Evolutionary conservation across 2,888 invertebrate genomes (phyloP).

Genomic region (Chelonus formosanus): DNA sequence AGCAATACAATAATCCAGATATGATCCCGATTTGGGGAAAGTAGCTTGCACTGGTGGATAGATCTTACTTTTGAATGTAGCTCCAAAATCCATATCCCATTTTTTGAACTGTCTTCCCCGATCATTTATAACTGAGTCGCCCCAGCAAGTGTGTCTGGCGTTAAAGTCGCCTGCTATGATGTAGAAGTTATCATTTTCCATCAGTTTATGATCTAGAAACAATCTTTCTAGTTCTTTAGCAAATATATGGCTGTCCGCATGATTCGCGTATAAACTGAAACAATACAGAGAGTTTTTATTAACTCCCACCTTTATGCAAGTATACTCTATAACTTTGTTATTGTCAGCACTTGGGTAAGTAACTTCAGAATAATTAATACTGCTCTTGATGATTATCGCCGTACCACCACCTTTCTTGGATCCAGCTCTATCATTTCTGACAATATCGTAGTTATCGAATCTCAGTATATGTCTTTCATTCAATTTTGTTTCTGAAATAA

Average conservation of each 20-base stretch:
- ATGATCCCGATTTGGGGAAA: conserved; percentile 21
- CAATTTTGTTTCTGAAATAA: conserved; percentile 31
- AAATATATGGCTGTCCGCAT: conserved; percentile 16
- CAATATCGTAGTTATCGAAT: conserved; percentile 1
- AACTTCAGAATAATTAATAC: conserved; percentile 9
- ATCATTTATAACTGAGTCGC: conserved; percentile 20
- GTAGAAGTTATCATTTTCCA: conserved; percentile 5
- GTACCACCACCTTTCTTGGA: conserved; percentile 28
- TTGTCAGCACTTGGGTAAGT: neutral
- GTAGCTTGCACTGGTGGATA: conserved; percentile 13
- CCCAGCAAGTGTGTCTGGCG: conserved; percentile 21
- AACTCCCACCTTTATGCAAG: conserved; percentile 3
- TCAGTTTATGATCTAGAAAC: neutral
- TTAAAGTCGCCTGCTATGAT: conserved; percentile 31
- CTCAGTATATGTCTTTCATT: conserved; percentile 19
- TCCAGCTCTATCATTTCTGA: conserved; percentile 20
- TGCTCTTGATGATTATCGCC: conserved; percentile 18
- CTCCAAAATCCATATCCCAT: conserved; percentile 12
- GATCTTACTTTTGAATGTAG: conserved; percentile 11
- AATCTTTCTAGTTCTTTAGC: conserved; percentile 23
- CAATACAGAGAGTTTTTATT: neutral
- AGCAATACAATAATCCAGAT: conserved; percentile 23
- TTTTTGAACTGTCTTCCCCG: conserved; percentile 15
- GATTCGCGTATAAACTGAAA: conserved; percentile 12
- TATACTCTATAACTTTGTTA: conserved; percentile 19